These are phyloP conservation scores for Torymus tubicola DNA, from an alignment of 2,888 invertebrate genomes.

Conservation along the genomic window DNA sequence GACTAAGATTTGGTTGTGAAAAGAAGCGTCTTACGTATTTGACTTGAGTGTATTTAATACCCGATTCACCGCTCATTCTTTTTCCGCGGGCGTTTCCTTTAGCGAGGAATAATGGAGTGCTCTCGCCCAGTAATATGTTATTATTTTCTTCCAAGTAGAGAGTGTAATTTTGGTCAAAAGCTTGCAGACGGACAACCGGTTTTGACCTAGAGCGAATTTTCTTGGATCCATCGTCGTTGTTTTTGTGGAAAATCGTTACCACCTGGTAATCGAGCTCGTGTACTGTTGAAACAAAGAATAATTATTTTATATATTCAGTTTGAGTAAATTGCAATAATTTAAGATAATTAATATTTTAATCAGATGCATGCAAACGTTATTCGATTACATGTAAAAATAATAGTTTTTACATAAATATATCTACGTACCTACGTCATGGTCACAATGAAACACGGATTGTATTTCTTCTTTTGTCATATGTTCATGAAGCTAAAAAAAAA, in stretches of 20 bases:
- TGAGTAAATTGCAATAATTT: neutral
- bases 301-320: neutral
- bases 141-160: conserved; percentile 38
- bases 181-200: conserved; percentile 12
- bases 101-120: conserved; percentile 34
- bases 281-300: neutral
- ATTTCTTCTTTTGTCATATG: too few species aligned
- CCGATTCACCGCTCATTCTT: neutral
- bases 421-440: too few species aligned
- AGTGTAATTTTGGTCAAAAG: conserved; percentile 30
- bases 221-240: neutral
- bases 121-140: conserved; percentile 18
- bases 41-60: conserved; percentile 4
- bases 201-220: neutral
- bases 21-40: conserved; percentile 20
- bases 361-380: too few species aligned
- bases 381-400: too few species aligned
- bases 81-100: neutral
- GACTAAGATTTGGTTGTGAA: neutral
- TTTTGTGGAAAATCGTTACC: conserved; percentile 17
- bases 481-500: too few species aligned
- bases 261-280: conserved; percentile 28
- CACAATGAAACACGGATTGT: too few species aligned
- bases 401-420: too few species aligned
- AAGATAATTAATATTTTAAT: neutral